Conservation (phyloP, 1,140 invertebrate species). For the Helicoverpa zea region DNA sequence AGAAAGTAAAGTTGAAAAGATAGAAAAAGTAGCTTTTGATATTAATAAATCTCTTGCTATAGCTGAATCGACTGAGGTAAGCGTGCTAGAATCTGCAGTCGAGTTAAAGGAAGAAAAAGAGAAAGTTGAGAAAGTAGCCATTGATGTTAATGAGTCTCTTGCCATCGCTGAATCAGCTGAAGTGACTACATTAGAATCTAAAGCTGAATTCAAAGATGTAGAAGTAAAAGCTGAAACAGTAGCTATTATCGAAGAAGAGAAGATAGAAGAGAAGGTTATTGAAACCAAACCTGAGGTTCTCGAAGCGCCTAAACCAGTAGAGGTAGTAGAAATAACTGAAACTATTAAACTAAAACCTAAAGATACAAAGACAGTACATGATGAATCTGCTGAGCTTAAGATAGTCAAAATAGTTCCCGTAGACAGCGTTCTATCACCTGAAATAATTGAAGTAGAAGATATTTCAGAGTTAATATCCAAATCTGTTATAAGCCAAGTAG, state of each 20-base stretch:
- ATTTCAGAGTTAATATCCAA: constrained; percentile 3
- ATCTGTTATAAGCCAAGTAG: constrained; percentile 5
- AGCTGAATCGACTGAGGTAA: constrained; percentile 59
- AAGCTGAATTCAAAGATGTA: constrained; percentile 13
- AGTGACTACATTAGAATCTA: constrained; percentile 55
- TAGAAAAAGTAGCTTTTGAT: constrained; percentile 56
- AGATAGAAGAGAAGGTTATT: not conserved
- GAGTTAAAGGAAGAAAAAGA: not conserved
- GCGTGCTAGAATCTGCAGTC: constrained; percentile 50
- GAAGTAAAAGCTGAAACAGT: constrained; percentile 13
- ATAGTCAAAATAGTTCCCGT: constrained; percentile 63
- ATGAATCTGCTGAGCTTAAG: constrained; percentile 67
- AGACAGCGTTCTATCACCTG: constrained; percentile 17
- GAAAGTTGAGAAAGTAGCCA: constrained; percentile 48
- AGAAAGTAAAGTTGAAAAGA: constrained; percentile 39
- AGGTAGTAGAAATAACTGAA: constrained; percentile 42
- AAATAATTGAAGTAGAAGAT: constrained; percentile 52
- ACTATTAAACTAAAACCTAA: constrained; percentile 38
- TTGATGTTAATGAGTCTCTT: constrained; percentile 57
- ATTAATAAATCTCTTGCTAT: constrained; percentile 53
- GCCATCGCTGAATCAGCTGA: constrained; percentile 57
- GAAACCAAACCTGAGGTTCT: not conserved
- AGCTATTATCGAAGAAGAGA: constrained; percentile 12
- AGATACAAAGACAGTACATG: constrained; percentile 48
- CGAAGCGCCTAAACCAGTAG: constrained; percentile 5